Conservation (phyloP, 2,888 invertebrate species). For the Zaprionus lineosus region DNA sequence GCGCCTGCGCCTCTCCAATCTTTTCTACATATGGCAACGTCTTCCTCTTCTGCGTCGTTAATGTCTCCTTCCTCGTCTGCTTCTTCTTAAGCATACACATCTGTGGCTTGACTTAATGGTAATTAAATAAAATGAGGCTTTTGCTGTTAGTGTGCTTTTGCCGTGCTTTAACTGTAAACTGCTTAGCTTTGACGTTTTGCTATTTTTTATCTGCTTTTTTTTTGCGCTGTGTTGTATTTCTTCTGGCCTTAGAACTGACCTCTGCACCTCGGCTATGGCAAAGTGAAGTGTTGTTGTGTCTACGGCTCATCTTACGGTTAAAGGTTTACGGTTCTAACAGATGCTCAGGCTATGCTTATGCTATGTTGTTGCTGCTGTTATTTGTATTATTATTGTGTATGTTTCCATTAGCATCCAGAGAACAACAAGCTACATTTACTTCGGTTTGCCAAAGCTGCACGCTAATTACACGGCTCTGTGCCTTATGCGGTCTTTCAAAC, state of each 20-base stretch:
- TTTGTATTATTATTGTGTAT: too few species aligned
- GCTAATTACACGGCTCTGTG: constrained; percentile 76
- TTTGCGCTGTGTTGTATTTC: constrained; percentile 3
- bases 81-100: constrained; percentile 2
- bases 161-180: constrained; percentile 60
- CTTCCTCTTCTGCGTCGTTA: constrained; percentile 3
- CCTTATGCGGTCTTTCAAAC: constrained; percentile 66
- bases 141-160: constrained; percentile 13
- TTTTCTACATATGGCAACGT: constrained; percentile 33
- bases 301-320: constrained; percentile 63
- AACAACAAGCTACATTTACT: constrained; percentile 27
- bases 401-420: constrained; percentile 27
- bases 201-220: constrained; percentile 1
- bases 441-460: constrained; percentile 71
- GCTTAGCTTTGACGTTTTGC: constrained; percentile 52
- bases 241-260: constrained; percentile 69
- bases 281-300: constrained; percentile 34
- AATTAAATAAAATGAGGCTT: constrained; percentile 64
- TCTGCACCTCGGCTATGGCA: constrained; percentile 46
- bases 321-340: constrained; percentile 19
- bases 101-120: constrained; percentile 60
- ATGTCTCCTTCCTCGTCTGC: constrained; percentile 5
- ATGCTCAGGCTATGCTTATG: constrained; percentile 30
- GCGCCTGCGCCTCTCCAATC: constrained; percentile 10
- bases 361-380: constrained; percentile 1